Conservation (phyloP, 2,113 vertebrate species). For the Dromaius novaehollandiae region DNA sequence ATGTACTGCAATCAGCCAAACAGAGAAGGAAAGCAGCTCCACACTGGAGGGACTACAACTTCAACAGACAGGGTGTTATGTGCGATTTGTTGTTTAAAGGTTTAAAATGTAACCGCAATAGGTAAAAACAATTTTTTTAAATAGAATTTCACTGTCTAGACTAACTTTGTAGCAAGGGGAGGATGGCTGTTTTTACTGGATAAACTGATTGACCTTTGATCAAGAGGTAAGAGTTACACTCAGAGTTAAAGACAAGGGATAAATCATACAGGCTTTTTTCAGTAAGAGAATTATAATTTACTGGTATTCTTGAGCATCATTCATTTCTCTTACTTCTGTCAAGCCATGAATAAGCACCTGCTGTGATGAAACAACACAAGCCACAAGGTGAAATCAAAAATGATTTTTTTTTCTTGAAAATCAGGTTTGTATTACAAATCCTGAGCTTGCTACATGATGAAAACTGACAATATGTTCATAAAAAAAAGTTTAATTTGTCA, state of each 20-base stretch:
- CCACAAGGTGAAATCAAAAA: background rate
- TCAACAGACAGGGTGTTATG: rapidly evolving
- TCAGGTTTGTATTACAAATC: background rate
- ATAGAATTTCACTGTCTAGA: background rate
- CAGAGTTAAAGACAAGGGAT: background rate
- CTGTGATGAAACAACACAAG: background rate
- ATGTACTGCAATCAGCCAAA: rapidly evolving
- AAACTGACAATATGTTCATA: background rate
- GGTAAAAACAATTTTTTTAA: background rate
- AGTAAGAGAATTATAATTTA: background rate
- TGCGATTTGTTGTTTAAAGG: background rate
- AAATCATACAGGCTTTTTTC: background rate
- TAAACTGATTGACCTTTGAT: background rate
- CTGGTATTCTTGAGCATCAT: background rate
- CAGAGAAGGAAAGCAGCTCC: background rate
- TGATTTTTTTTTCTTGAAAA: background rate
- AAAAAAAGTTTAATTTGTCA: background rate
- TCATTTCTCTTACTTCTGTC: background rate
- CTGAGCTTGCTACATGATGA: background rate
- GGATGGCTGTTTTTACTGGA: background rate
- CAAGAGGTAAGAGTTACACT: background rate
- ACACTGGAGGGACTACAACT: rapidly evolving
- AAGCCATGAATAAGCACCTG: background rate
- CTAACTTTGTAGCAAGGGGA: background rate
- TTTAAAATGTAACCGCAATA: background rate